Evolutionary conservation across 2,797 vertebrate species (phyloP).

Genomic region (Peromyscus attwateri): DNA sequence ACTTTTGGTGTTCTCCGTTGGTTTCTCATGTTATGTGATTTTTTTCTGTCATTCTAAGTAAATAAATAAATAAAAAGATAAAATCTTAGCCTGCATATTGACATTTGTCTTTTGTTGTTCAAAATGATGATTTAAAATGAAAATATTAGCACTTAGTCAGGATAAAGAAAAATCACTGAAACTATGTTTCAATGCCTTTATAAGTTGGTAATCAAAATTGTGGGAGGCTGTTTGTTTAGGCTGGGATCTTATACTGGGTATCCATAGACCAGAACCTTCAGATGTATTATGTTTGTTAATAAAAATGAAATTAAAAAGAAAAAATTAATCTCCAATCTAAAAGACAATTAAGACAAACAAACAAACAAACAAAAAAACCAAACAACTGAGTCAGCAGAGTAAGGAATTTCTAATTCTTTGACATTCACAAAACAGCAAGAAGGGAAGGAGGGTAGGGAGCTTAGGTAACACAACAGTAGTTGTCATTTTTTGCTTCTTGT

Average conservation of each 20-base stretch:
- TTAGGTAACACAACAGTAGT: background rate
- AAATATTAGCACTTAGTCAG: background rate
- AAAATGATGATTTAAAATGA: background rate
- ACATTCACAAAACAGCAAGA: background rate
- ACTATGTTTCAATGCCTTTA: background rate
- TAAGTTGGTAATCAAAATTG: background rate
- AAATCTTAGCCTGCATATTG: background rate
- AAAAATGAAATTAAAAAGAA: background rate
- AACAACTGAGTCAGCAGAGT: background rate
- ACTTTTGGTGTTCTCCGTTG: background rate
- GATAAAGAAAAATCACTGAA: background rate
- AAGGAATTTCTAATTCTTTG: background rate
- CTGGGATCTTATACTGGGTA: background rate
- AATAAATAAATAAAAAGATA: background rate
- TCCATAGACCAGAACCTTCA: background rate
- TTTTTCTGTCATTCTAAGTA: background rate
- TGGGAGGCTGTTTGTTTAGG: background rate
- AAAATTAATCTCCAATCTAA: background rate
- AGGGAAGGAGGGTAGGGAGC: background rate
- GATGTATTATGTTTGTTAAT: background rate
- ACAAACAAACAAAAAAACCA: too few relatives aligned
- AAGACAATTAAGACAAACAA: background rate
- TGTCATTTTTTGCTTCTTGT: background rate
- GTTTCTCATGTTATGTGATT: background rate
- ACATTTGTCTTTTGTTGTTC: background rate